Percentiles rank a stretch among this genome's conserved stretches.
Conservation (phyloP, 2,113 vertebrate genomes). For the Porphyrio hochstetteri region DNA sequence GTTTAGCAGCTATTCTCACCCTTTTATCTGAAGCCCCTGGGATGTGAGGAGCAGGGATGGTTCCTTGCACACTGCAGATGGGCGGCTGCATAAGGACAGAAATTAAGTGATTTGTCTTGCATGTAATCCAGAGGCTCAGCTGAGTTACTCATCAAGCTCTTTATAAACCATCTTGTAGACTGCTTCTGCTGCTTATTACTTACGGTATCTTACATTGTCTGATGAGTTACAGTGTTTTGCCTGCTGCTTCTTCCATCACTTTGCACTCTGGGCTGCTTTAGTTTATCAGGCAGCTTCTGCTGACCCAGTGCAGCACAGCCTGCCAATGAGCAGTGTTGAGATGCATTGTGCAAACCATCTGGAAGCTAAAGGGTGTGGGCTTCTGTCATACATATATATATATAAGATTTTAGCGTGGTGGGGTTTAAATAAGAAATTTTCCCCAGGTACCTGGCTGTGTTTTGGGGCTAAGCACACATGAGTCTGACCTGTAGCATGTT, state of each 20-base stretch:
- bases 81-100: neutral
- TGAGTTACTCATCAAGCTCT: conserved; percentile 7
- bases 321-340: fast-evolving
- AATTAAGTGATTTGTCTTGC: neutral
- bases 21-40: neutral
- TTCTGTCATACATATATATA: neutral
- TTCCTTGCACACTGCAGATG: neutral
- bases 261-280: neutral
- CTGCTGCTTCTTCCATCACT: neutral
- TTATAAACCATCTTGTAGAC: conserved; percentile 9
- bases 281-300: neutral
- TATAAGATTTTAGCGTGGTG: neutral
- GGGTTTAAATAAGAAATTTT: neutral
- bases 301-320: neutral
- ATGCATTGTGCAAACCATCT: neutral
- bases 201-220: neutral
- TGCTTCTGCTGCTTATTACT: conserved; percentile 32
- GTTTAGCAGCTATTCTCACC: neutral
- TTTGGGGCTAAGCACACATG: neutral
- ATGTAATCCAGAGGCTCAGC: conserved; percentile 10
- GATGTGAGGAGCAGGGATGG: neutral
- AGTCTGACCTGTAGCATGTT: neutral
- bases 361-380: neutral
- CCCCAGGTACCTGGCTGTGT: neutral
- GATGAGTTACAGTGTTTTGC: conserved; percentile 15